Conservation (phyloP, 2,888 invertebrate genomes). For the Synanthedon andrenaeformis region DNA sequence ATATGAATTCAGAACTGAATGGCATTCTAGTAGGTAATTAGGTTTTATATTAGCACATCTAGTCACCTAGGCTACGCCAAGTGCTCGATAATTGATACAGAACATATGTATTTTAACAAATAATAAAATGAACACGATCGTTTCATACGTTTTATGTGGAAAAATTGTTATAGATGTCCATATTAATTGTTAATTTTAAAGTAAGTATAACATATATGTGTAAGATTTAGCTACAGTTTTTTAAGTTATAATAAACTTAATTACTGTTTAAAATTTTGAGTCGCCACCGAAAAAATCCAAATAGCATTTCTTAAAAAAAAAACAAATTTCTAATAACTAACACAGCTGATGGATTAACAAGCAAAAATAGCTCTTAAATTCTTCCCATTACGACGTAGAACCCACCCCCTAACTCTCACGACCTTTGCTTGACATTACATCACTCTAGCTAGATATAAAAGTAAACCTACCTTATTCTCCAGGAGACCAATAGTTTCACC, state of each 20-base stretch:
- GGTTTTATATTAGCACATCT: neutral
- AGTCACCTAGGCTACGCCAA: neutral
- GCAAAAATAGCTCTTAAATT: neutral
- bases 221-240: too few species aligned
- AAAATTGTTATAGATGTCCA: too few species aligned
- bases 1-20: too few species aligned
- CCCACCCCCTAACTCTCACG: constrained; percentile 18
- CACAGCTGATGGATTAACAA: neutral
- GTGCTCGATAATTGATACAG: neutral
- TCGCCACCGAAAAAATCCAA: neutral
- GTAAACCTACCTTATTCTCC: constrained; percentile 48
- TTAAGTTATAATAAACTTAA: too few species aligned
- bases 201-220: too few species aligned
- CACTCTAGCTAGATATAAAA: constrained; percentile 14
- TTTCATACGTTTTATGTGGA: too few species aligned
- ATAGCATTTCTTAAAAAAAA: neutral
- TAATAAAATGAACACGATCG: neutral
- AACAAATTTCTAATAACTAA: neutral
- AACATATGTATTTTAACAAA: neutral
- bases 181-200: too few species aligned
- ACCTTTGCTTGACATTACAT: constrained; percentile 51
- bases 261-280: too few species aligned
- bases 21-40: neutral
- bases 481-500: constrained; percentile 49
- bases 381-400: neutral